These are phyloP conservation scores for Cyanoramphus novaezelandiae DNA, from an alignment of 2,113 vertebrate species.

Conservation along the genomic window DNA sequence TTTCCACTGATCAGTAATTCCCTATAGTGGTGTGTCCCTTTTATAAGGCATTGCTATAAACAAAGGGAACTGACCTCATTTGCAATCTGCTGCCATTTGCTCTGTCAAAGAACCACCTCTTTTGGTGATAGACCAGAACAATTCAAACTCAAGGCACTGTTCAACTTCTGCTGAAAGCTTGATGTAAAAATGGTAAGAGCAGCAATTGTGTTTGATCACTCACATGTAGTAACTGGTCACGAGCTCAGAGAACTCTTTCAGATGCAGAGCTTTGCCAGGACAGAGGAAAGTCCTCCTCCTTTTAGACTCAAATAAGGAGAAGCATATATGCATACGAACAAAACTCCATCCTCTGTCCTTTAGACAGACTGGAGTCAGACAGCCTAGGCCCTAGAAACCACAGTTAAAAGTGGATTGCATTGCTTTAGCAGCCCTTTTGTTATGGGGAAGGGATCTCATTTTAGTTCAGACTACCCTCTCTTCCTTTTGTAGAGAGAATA, in stretches of 20 bases:
- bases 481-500: background rate
- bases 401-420: background rate
- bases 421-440: background rate
- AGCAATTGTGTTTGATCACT: background rate
- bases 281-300: background rate
- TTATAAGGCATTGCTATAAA: background rate
- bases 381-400: background rate
- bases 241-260: background rate
- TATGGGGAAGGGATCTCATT: background rate
- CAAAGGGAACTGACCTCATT: background rate
- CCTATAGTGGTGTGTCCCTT: background rate
- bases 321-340: background rate
- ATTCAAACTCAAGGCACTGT: background rate
- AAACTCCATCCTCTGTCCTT: background rate
- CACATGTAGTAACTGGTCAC: background rate
- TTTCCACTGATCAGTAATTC: background rate
- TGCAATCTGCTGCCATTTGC: background rate
- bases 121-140: background rate
- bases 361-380: background rate
- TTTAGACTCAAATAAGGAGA: background rate
- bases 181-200: rapidly evolving
- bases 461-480: background rate
- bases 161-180: background rate
- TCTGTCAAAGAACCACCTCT: background rate
- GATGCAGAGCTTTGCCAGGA: background rate